Conservation (phyloP, 2,113 vertebrate species). For the Cyphomyrus discorhynchus region DNA sequence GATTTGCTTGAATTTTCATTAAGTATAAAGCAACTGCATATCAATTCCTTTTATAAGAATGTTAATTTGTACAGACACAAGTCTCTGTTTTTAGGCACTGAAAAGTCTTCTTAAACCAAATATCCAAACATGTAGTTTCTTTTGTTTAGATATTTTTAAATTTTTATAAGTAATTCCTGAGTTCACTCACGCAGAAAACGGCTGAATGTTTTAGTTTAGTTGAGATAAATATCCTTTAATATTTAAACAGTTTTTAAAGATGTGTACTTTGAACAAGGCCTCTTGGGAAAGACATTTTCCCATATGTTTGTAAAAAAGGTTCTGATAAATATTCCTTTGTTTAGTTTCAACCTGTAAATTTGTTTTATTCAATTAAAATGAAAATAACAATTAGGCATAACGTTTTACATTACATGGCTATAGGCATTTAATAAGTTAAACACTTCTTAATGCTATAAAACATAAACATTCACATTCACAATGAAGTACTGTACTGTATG, state of each 20-base stretch:
- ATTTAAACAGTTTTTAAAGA: background rate
- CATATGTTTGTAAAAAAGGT: background rate
- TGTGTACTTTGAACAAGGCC: background rate
- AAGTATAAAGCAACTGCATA: background rate
- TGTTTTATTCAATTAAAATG: background rate
- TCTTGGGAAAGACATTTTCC: background rate
- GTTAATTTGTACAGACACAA: background rate
- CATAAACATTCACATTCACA: background rate
- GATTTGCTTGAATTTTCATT: background rate
- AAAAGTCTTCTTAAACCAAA: background rate
- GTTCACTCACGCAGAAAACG: background rate
- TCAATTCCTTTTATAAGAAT: background rate
- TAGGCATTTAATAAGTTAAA: background rate
- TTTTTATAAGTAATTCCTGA: background rate
- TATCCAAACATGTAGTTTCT: background rate
- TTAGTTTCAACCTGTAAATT: background rate
- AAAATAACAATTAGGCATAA: background rate
- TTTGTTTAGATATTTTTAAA: background rate
- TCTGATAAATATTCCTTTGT: background rate
- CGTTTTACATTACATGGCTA: background rate
- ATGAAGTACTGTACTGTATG: background rate
- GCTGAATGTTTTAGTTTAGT: background rate
- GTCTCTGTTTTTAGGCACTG: background rate
- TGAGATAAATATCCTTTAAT: background rate
- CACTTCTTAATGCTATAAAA: background rate